Conservation (phyloP, 2,888 invertebrate species). For the Aphidoletes aphidimyza region DNA sequence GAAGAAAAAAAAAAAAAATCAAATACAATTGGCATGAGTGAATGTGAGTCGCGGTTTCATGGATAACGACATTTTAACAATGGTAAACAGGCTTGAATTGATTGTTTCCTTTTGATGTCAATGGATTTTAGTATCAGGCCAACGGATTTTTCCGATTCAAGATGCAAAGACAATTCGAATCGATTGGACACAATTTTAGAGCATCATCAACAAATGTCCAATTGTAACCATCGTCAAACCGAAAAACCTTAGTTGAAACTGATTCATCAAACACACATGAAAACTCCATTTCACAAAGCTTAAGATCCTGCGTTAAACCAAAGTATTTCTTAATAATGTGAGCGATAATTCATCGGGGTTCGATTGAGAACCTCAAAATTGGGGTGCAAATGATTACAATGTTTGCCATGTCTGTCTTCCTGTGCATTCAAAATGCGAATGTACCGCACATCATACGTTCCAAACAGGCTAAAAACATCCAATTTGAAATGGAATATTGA, state of each 20-base stretch:
- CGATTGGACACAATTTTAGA: neutral
- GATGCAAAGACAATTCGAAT: no score
- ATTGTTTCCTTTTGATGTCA: neutral
- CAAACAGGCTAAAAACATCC: neutral
- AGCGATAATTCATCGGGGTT: constrained; percentile 19
- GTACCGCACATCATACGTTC: no score
- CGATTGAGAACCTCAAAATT: neutral
- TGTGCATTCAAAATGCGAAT: neutral
- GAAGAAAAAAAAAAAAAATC: no score
- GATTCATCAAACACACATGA: no score
- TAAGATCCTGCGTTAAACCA: no score
- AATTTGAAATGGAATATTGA: constrained; percentile 30
- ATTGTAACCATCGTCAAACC: no score
- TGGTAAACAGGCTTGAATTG: neutral
- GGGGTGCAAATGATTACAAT: neutral
- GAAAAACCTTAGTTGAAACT: no score
- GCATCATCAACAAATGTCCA: no score
- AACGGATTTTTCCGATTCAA: no score
- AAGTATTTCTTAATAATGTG: neutral
- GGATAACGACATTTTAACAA: constrained; percentile 8
- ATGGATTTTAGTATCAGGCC: neutral
- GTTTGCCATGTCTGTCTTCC: neutral
- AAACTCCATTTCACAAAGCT: no score
- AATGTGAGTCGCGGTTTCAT: constrained; percentile 36
- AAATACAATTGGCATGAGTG: constrained; percentile 11